A percentile compares a stretch with the other conserved stretches of the same genome.
These are phyloP conservation scores for Rhyacophila brunnea DNA, from an alignment of 1,140 invertebrate species.

Conservation along the genomic window DNA sequence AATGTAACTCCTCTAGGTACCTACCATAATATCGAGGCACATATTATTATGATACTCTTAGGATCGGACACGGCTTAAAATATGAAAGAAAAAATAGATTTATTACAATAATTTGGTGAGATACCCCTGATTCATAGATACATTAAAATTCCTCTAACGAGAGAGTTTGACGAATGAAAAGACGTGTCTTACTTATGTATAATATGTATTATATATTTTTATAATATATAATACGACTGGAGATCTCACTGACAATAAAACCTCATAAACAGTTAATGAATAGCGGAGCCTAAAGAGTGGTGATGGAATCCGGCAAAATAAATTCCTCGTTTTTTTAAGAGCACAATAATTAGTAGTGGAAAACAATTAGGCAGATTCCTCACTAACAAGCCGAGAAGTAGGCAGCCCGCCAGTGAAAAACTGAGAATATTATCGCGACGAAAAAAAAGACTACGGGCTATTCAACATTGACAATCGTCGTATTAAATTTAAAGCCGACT, in stretches of 20 bases:
- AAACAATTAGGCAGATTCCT: constrained; percentile 31
- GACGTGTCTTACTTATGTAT: too few species aligned
- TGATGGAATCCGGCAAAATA: constrained; percentile 10
- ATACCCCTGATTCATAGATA: too few species aligned
- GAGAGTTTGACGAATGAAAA: not conserved
- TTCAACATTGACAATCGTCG: too few species aligned
- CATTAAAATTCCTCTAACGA: not conserved
- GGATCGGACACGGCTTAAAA: too few species aligned
- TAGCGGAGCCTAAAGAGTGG: constrained; percentile 1
- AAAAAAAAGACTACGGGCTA: not conserved
- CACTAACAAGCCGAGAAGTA: constrained; percentile 20
- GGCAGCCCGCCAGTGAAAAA: too few species aligned
- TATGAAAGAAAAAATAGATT: too few species aligned
- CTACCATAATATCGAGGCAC: too few species aligned
- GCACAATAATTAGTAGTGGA: constrained; percentile 29
- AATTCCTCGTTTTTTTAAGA: constrained; percentile 8
- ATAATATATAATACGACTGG: not conserved
- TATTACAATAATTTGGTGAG: too few species aligned
- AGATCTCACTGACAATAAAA: constrained; percentile 5
- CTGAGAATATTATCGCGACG: not conserved
- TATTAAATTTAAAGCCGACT: too few species aligned
- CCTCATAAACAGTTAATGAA: constrained; percentile 19
- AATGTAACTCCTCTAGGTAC: too few species aligned
- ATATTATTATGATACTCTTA: too few species aligned
- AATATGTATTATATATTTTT: too few species aligned